phyloP scores from a whole-genome alignment of 2,113 vertebrate genomes.

The Lagopus leucura region DNA sequence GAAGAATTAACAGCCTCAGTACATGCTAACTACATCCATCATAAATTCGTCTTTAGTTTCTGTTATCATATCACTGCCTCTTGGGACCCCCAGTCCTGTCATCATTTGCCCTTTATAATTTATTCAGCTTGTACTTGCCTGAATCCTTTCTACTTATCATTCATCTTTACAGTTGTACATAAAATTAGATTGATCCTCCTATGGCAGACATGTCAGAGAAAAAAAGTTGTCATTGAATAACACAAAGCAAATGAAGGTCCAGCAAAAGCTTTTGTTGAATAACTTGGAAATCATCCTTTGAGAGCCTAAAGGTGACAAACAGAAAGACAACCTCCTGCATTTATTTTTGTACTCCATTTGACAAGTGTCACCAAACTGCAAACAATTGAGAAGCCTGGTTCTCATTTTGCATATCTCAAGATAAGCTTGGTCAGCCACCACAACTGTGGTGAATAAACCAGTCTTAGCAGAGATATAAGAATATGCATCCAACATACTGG shows the following conservation, averaged over 20 bases:
- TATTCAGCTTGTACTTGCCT: constrained; percentile 84
- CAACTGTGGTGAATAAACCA: not conserved
- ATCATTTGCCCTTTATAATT: constrained; percentile 88
- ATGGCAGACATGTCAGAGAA: constrained; percentile 65
- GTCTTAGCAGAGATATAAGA: constrained; percentile 5
- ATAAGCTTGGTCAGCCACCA: not conserved
- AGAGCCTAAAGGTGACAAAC: constrained; percentile 1
- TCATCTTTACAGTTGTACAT: constrained; percentile 86
- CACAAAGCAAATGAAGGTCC: constrained; percentile 58
- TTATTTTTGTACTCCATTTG: not conserved
- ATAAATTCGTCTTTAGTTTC: constrained; percentile 82
- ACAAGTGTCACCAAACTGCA: not conserved
- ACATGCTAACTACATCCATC: constrained; percentile 82
- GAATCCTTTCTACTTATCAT: constrained; percentile 83
- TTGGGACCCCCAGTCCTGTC: constrained; percentile 79
- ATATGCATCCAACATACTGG: not conserved
- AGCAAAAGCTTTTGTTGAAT: constrained; percentile 54
- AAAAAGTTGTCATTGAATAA: constrained; percentile 70
- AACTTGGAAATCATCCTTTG: constrained; percentile 31
- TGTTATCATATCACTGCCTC: constrained; percentile 83
- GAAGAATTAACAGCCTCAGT: constrained; percentile 79
- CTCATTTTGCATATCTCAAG: not conserved
- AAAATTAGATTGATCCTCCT: constrained; percentile 83
- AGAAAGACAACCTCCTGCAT: not conserved
- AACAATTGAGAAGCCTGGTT: not conserved